A percentile compares a stretch with the other conserved stretches of the same genome.
Evolutionary conservation across 64 coral and sea anemone species (phyloP).

Genomic region (Trachythela sp.): DNA sequence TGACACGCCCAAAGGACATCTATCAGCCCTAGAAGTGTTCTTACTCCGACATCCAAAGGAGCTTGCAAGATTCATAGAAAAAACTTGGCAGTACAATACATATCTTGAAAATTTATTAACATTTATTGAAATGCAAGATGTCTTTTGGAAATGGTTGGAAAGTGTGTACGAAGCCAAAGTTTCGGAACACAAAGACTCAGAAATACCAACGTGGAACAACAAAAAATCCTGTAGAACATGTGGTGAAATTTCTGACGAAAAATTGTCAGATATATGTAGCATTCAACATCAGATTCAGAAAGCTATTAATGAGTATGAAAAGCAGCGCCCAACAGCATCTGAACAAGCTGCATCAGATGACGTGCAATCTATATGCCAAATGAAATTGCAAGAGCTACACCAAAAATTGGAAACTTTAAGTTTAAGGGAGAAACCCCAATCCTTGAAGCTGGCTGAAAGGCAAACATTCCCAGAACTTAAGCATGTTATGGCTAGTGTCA

Average conservation of each 20-base stretch:
- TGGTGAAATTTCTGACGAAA: neutral
- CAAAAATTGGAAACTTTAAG: neutral
- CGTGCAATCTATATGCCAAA: neutral
- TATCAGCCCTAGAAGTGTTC: constrained; percentile 71
- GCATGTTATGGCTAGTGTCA: neutral
- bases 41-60: constrained; percentile 57
- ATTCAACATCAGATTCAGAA: neutral
- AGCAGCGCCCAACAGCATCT: neutral
- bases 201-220: neutral
- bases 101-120: constrained; percentile 59
- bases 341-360: neutral
- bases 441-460: neutral
- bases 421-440: neutral
- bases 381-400: neutral
- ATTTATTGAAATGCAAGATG: constrained; percentile 43
- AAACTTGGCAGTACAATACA: constrained; percentile 44
- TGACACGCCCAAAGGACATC: constrained; percentile 24
- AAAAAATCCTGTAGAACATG: neutral
- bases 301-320: neutral
- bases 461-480: neutral
- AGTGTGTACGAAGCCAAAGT: constrained; percentile 63
- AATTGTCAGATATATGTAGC: neutral
- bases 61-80: constrained; percentile 48
- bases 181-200: constrained; percentile 14
- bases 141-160: constrained; percentile 95